phyloP scores from a whole-genome alignment of 2,888 invertebrate species.

The Marronus borbonicus region DNA sequence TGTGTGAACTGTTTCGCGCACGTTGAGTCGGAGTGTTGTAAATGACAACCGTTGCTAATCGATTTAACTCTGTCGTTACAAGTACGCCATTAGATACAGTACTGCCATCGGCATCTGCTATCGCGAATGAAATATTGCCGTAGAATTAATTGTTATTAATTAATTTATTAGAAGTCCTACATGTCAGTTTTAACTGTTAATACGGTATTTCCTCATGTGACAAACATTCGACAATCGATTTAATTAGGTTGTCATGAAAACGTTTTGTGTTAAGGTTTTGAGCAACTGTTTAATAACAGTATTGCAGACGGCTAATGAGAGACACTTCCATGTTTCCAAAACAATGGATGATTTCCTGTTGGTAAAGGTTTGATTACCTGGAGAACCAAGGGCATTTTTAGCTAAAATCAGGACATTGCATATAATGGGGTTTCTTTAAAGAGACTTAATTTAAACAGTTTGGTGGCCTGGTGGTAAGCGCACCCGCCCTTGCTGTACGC shows the following conservation, averaged over 20 bases:
- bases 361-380: too few species aligned
- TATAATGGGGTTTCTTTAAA: too few species aligned
- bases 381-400: too few species aligned
- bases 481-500: too few species aligned
- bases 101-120: slow-evolving; percentile 65
- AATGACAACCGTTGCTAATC: slow-evolving; percentile 65
- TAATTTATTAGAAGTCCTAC: slow-evolving; percentile 58
- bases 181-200: slow-evolving; percentile 44
- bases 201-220: slow-evolving; percentile 16
- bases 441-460: too few species aligned
- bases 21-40: slow-evolving; percentile 58
- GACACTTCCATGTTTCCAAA: neutral
- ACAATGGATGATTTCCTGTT: too few species aligned
- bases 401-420: too few species aligned
- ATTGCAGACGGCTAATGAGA: neutral
- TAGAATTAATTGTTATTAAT: slow-evolving; percentile 65
- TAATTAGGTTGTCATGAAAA: slow-evolving; percentile 12
- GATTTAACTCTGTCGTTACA: slow-evolving; percentile 63
- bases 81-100: slow-evolving; percentile 64
- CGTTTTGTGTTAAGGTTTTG: neutral
- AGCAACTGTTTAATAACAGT: neutral
- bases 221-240: slow-evolving; percentile 20
- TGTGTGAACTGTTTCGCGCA: slow-evolving; percentile 56
- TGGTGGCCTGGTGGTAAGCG: too few species aligned
- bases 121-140: slow-evolving; percentile 61